These are phyloP conservation scores for Bubo blakistoni DNA, from an alignment of 2,113 vertebrate genomes.

Conservation along the genomic window DNA sequence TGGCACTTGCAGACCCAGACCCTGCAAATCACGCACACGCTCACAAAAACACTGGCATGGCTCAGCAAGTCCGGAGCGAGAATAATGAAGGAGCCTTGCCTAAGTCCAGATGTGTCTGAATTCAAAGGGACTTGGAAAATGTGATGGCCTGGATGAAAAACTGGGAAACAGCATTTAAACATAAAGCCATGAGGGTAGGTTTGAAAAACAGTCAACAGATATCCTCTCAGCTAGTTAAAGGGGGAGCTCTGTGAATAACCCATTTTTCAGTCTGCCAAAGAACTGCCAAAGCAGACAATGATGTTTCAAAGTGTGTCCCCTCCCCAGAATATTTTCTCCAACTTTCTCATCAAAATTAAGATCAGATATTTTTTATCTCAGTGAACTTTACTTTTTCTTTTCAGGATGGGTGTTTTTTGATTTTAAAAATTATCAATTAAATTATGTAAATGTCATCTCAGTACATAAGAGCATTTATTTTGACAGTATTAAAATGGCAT, in stretches of 20 bases:
- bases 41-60: neutral
- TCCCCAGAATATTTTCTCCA: neutral
- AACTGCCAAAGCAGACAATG: neutral
- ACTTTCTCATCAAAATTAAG: neutral
- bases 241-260: neutral
- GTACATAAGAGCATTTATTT: neutral
- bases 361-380: neutral
- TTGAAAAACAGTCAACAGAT: neutral
- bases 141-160: neutral
- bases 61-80: neutral
- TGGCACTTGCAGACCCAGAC: accelerated
- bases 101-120: slow-evolving; percentile 2
- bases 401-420: neutral
- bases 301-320: neutral
- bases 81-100: neutral
- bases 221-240: neutral
- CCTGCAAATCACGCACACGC: neutral
- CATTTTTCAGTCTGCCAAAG: neutral
- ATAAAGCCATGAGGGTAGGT: neutral
- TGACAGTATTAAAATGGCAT: neutral
- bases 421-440: neutral
- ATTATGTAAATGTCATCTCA: neutral
- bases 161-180: neutral
- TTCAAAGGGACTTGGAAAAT: slow-evolving; percentile 18
- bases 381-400: neutral